A percentile compares a stretch with the other conserved stretches of the same genome.
Evolutionary conservation across 2,113 vertebrate genomes (phyloP).

Genomic region (Poeciliopsis occidentalis): DNA sequence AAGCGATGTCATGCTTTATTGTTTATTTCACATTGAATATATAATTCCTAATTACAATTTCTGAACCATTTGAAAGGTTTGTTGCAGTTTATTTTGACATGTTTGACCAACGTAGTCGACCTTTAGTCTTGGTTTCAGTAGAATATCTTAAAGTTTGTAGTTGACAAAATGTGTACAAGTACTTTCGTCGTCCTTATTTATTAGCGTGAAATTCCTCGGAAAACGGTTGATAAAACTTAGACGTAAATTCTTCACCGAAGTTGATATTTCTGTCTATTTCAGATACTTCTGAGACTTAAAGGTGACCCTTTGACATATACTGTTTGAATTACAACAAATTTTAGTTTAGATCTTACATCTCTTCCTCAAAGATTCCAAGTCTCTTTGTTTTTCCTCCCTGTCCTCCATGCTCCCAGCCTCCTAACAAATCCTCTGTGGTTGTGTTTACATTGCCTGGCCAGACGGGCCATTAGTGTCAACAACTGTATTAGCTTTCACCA

Average conservation of each 20-base stretch:
- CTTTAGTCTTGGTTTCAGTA: too few relatives aligned
- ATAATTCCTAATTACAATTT: too few relatives aligned
- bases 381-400: not conserved
- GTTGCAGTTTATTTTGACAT: too few relatives aligned
- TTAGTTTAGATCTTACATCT: too few relatives aligned
- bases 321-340: not conserved
- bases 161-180: too few relatives aligned
- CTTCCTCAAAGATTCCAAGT: too few relatives aligned
- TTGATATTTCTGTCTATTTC: not conserved
- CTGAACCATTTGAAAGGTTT: too few relatives aligned
- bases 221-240: not conserved
- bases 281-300: not conserved
- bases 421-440: not conserved
- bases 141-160: too few relatives aligned
- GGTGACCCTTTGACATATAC: not conserved
- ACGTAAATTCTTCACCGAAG: not conserved
- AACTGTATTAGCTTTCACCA: slow-evolving; percentile 12
- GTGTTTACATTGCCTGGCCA: slow-evolving; percentile 43
- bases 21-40: too few relatives aligned
- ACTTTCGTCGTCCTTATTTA: not conserved
- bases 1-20: too few relatives aligned
- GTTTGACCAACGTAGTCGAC: too few relatives aligned
- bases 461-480: slow-evolving; percentile 6
- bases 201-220: too few relatives aligned
- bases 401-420: not conserved